Evolutionary conservation across 1,140 invertebrate genomes (phyloP).

Genomic region (Drosophila nikananu): DNA sequence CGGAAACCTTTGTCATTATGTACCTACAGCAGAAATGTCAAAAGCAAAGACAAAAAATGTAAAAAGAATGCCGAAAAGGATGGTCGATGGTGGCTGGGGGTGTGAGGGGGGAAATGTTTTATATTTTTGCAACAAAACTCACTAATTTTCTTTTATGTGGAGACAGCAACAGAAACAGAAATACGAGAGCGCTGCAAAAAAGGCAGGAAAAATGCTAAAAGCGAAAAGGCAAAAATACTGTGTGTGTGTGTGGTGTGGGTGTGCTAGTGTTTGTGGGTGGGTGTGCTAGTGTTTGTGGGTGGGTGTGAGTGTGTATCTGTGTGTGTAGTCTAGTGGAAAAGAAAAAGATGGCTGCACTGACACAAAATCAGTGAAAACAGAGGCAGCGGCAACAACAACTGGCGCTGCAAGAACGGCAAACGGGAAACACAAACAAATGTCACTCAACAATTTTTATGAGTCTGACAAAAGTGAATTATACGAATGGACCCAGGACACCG

Average conservation of each 20-base stretch:
- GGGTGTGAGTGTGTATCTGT: slow-evolving; percentile 36
- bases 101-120: slow-evolving; percentile 59
- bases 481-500: slow-evolving; percentile 77
- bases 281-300: slow-evolving; percentile 8
- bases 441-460: slow-evolving; percentile 84
- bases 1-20: slow-evolving; percentile 77
- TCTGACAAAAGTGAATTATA: slow-evolving; percentile 84
- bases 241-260: slow-evolving; percentile 20
- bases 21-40: slow-evolving; percentile 62
- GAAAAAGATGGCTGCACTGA: slow-evolving; percentile 79
- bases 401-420: slow-evolving; percentile 60
- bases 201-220: slow-evolving; percentile 46
- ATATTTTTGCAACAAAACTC: slow-evolving; percentile 76
- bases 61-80: slow-evolving; percentile 35
- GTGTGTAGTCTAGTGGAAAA: slow-evolving; percentile 69
- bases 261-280: no score
- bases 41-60: slow-evolving; percentile 46
- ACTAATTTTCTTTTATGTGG: slow-evolving; percentile 80
- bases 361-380: slow-evolving; percentile 76
- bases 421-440: slow-evolving; percentile 83
- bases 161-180: slow-evolving; percentile 70
- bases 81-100: slow-evolving; percentile 4
- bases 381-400: slow-evolving; percentile 35
- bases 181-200: slow-evolving; percentile 58
- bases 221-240: slow-evolving; percentile 50